Conservation (phyloP, 2,113 vertebrate genomes). For the Oncorhynchus nerka region DNA sequence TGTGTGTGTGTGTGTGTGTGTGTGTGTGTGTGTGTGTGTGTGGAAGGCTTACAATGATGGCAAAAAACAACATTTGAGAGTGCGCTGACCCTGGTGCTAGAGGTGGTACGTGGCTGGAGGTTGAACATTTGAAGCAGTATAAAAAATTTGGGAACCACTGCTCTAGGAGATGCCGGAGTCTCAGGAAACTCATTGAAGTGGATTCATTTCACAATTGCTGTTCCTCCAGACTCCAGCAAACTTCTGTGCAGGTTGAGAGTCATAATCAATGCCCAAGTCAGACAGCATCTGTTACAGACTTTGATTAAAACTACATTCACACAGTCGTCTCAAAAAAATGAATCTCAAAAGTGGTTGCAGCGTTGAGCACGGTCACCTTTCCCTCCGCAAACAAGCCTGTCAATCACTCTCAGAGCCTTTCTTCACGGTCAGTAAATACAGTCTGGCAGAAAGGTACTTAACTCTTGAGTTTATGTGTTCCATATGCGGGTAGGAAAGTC, state of each 20-base stretch:
- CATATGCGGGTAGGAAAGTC: slow-evolving; percentile 22
- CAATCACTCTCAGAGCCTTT: too few relatives aligned
- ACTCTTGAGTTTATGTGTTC: slow-evolving; percentile 36
- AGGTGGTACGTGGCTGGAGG: too few relatives aligned
- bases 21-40: too few relatives aligned
- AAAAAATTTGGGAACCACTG: too few relatives aligned
- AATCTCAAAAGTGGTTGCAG: slow-evolving; percentile 52
- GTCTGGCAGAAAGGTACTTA: slow-evolving; percentile 53
- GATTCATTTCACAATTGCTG: slow-evolving; percentile 25
- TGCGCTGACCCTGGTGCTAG: too few relatives aligned
- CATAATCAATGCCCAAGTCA: slow-evolving; percentile 31
- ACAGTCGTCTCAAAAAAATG: slow-evolving; percentile 66
- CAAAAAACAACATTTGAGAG: too few relatives aligned
- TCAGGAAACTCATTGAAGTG: slow-evolving; percentile 32
- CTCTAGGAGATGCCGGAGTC: background rate
- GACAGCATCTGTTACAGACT: slow-evolving; percentile 63
- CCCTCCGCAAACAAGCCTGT: slow-evolving; percentile 17
- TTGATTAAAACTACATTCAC: slow-evolving; percentile 76
- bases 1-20: too few relatives aligned
- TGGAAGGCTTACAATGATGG: too few relatives aligned
- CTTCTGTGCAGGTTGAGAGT: background rate
- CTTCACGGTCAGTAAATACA: too few relatives aligned
- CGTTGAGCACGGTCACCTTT: slow-evolving; percentile 12
- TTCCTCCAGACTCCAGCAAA: background rate
- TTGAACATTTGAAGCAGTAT: too few relatives aligned